A percentile compares a stretch with the other conserved stretches of the same genome.
Conservation (phyloP, 2,797 vertebrate genomes). For the Lepus townsendii region DNA sequence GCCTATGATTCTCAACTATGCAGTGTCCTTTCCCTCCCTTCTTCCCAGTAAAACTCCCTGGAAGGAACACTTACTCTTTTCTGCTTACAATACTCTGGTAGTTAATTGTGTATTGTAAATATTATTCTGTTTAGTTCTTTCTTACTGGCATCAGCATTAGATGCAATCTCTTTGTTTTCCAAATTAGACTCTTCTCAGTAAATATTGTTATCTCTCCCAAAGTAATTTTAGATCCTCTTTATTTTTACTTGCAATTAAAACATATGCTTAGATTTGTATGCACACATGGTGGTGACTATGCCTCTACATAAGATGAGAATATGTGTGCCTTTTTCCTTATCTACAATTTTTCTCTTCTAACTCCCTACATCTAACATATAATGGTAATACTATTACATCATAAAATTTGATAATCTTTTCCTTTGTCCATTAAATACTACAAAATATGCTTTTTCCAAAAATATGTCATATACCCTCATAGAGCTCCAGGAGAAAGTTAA, state of each 20-base stretch:
- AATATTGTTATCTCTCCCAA: background rate
- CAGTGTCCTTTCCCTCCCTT: background rate
- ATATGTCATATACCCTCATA: background rate
- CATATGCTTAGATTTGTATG: background rate
- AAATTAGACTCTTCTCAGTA: background rate
- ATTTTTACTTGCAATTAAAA: constrained; percentile 23
- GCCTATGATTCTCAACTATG: constrained; percentile 62
- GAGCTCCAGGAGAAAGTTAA: background rate
- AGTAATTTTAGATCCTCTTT: background rate
- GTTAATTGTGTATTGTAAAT: background rate
- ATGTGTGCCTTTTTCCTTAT: background rate
- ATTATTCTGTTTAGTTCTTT: background rate
- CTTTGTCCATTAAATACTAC: background rate
- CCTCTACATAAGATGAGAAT: background rate
- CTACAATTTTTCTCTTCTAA: background rate
- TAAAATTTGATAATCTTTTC: background rate
- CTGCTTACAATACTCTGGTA: background rate
- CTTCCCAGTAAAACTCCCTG: background rate
- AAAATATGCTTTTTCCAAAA: background rate
- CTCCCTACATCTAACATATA: background rate
- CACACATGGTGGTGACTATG: background rate
- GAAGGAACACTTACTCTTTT: background rate
- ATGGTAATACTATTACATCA: background rate
- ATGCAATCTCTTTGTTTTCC: background rate
- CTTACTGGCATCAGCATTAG: background rate